phyloP scores from a whole-genome alignment of 2,888 invertebrate genomes.

The Ptycholaimellus sp. region DNA sequence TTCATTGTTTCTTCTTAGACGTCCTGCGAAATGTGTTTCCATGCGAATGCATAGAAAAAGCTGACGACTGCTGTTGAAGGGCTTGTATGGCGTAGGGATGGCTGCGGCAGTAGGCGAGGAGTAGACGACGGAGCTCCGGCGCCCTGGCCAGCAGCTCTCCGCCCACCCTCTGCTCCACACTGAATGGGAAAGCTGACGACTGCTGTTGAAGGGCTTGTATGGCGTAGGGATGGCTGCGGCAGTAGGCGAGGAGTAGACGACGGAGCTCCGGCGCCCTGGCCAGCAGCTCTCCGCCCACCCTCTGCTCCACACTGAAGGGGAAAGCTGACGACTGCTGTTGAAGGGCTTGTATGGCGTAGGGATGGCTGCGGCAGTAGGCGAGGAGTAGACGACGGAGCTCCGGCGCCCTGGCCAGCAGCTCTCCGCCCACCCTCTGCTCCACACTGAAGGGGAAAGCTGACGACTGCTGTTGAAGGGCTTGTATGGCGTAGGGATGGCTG shows the following conservation, averaged over 20 bases:
- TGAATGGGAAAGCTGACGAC: conserved; percentile 41
- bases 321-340: conserved; percentile 56
- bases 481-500: conserved; percentile 76
- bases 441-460: conserved; percentile 30
- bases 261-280: conserved; percentile 41
- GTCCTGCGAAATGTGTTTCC: neutral
- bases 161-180: conserved; percentile 55
- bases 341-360: conserved; percentile 68
- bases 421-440: conserved; percentile 64
- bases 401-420: conserved; percentile 49
- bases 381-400: conserved; percentile 51
- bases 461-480: conserved; percentile 73
- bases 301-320: conserved; percentile 41
- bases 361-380: conserved; percentile 72
- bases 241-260: conserved; percentile 60
- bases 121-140: conserved; percentile 43
- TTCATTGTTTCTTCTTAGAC: conserved; percentile 3
- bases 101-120: conserved; percentile 63
- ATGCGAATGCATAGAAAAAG: no score
- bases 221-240: conserved; percentile 73
- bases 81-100: conserved; percentile 83
- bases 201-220: conserved; percentile 74
- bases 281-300: conserved; percentile 70
- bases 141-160: conserved; percentile 56
- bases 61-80: conserved; percentile 65